phyloP scores from a whole-genome alignment of 2,113 vertebrate genomes.

The Galeopterus variegatus region DNA sequence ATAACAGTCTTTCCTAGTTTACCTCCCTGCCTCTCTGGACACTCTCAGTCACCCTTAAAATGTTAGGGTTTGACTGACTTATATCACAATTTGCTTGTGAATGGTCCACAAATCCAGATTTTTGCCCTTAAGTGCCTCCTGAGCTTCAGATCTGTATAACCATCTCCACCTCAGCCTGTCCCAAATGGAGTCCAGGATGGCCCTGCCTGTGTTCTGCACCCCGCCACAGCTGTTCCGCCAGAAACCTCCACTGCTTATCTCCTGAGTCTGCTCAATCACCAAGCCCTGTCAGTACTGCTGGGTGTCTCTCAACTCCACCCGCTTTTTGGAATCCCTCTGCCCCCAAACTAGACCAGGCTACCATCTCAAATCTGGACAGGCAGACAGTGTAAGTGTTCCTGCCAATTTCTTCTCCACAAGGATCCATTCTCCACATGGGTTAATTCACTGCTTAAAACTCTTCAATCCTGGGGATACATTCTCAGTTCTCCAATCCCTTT shows the following conservation, averaged over 20 bases:
- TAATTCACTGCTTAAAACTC: not conserved
- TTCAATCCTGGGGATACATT: not conserved
- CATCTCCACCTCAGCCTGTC: not conserved
- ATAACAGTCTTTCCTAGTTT: not conserved
- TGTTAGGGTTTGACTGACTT: not conserved
- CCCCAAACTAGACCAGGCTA: not conserved
- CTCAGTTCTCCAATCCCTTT: constrained; percentile 13
- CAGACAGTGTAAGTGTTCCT: not conserved
- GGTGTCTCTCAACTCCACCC: not conserved
- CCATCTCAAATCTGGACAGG: not conserved
- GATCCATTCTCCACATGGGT: not conserved
- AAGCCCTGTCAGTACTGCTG: not conserved
- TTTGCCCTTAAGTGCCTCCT: constrained; percentile 12
- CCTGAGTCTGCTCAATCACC: not conserved
- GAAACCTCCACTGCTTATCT: not conserved
- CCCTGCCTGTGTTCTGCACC: not conserved
- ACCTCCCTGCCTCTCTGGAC: not conserved
- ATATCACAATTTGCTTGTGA: constrained; percentile 6
- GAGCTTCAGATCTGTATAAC: not conserved
- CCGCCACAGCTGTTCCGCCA: not conserved
- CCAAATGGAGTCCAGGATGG: not conserved
- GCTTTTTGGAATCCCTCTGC: not conserved
- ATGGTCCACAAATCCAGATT: constrained; percentile 12
- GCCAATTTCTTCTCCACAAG: not conserved
- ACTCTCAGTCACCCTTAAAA: constrained; percentile 17